These are phyloP conservation scores for Ceraclea dissimilis DNA, from an alignment of 2,888 invertebrate genomes.

Conservation along the genomic window DNA sequence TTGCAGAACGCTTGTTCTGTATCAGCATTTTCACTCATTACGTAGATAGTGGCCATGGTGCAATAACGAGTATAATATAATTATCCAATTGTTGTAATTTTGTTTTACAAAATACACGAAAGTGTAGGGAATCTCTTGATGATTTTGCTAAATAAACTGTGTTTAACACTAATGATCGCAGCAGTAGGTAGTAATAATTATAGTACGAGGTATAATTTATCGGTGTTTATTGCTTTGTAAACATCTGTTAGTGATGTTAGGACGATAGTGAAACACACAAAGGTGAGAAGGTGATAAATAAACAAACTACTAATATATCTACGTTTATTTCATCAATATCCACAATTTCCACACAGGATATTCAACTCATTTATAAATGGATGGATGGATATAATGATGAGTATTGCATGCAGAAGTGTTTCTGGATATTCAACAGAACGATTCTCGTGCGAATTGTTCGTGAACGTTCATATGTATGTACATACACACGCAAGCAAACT, in stretches of 20 bases:
- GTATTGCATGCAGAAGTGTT: neutral
- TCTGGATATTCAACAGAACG: neutral
- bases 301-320: neutral
- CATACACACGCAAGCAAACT: neutral
- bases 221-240: neutral
- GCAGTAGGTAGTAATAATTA: neutral
- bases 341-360: neutral
- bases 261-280: neutral
- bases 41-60: too few relatives aligned
- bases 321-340: neutral
- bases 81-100: too few relatives aligned
- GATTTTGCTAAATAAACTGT: too few relatives aligned
- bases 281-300: neutral
- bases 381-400: too few relatives aligned
- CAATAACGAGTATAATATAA: too few relatives aligned
- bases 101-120: too few relatives aligned
- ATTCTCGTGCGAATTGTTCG: neutral
- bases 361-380: too few relatives aligned
- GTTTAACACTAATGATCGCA: neutral
- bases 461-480: neutral
- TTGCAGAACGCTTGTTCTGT: too few relatives aligned
- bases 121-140: too few relatives aligned
- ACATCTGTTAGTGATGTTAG: neutral
- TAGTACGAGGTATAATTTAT: neutral
- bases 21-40: too few relatives aligned